Evolutionary conservation across 1,140 invertebrate genomes (phyloP), one percentile per base, ranked within the genome.

Genomic region (Drosophila pallidifrons): DNA sequence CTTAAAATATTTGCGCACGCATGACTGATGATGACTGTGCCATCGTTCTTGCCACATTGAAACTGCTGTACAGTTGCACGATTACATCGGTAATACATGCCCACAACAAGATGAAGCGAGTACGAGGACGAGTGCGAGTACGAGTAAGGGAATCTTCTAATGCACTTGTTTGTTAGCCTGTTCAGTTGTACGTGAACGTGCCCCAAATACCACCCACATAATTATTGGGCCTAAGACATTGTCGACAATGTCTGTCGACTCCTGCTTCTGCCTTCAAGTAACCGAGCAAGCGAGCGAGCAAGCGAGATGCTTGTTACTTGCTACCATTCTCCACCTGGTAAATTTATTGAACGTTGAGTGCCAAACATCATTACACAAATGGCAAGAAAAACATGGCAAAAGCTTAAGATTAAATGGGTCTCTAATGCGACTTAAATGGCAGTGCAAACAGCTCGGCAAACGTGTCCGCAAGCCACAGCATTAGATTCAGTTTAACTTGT

Each of bases 1-100:
- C 83, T 88, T 88, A 88, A 88, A 88, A 89, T 88, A 88, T 88
- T 87, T 88, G 85, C 80, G 70, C 85, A 88, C 83, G 83, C 83
- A 88, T 89, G 83, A 88, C 74, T 89, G 77, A 88, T 88, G 79
- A 82, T 82, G 70, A 30, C 75, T 55, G 54, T 41, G 67, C 35
- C 69, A 30, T 41, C 52, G 70, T 35, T 16, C 45, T 28, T 45
- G 10, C 49, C 43, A 55, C 57, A 47, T 28, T 32, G 41, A 61
- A 38, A 55, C 30, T 4, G 8, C 20, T 38, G 32, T 20, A 45
- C 16, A 35, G 20, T 64, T 54, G 71, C 49, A 61, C 55, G 47
- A 69, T 67, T 61, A 54, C 68, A 65, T 65, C 15, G 63, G 15
- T 1, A 45, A 32, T 65, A 55, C 38, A 51, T 20, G 20, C 30